Evolutionary conservation across 2,113 vertebrate genomes (phyloP), one percentile per base, ranked within the genome.

Genomic region (Chiloscyllium plagiosum): DNA sequence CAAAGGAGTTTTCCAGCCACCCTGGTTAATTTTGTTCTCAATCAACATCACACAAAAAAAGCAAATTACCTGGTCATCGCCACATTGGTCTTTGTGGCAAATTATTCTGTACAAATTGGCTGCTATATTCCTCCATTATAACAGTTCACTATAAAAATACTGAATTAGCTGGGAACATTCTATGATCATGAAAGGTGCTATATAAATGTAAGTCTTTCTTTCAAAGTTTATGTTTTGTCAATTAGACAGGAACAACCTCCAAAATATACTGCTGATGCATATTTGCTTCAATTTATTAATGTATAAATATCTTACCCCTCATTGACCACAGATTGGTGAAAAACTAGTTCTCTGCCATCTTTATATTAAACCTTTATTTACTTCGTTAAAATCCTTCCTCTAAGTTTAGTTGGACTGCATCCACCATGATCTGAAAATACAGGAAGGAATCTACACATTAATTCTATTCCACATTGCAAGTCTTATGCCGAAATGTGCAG

Each of bases 371-470:
- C 24, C 20, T 50, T 86, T 42, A 50, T 47, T 86, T 47, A 19
- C 47, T 86, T 42, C 22, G 24, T 87, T 42, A 42, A 87, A 50
- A 24, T 50, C 85, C 19, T 52, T 26, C 50, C 22, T 85, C 37
- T 47, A 47, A 19, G 22, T 24, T 87, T 52, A 24, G 20, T 26
- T 50, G 85, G 85, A 87, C 20, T 87, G n/a, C 33, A 24, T n/a
- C 85, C 47, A 87, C 47, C 85, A 87, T 87, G 85, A 87, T 86
- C 83, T 47, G 22, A 22, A 86, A 86, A 86, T 20, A 86, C 83
- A 86, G 22, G n/a, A 20, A 87, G 47, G 85, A 50, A 87, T 50
- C 19, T 6, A 26, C 22, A 52, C 47, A 87, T 87, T 50, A 42
- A 87, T 47, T 50, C 72, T 33, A 29, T 33, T 76, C 72, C 8